These are phyloP conservation scores for Argyrosomus regius DNA, from an alignment of 2,797 vertebrate species.

Conservation along the genomic window DNA sequence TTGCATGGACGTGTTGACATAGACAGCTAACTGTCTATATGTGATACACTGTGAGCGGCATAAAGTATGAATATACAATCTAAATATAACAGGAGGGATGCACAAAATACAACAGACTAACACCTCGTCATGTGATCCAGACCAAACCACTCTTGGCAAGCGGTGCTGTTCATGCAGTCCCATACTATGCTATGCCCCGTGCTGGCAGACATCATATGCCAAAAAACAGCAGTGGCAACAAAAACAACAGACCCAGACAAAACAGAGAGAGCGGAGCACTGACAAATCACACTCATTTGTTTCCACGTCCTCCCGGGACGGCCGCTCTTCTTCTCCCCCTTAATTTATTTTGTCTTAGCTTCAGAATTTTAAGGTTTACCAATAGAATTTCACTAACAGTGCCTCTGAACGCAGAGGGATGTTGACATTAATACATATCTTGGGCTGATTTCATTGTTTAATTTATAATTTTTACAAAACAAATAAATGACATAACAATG, in stretches of 20 bases:
- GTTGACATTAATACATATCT: neutral
- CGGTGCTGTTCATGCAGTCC: constrained; percentile 24
- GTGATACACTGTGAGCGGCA: neutral
- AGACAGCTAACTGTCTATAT: too few species aligned
- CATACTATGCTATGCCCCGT: constrained; percentile 37
- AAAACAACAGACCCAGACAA: constrained; percentile 55
- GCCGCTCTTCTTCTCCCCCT: neutral
- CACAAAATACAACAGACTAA: neutral
- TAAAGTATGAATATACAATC: neutral
- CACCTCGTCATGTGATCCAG: constrained; percentile 30
- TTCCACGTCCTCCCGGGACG: neutral
- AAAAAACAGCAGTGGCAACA: constrained; percentile 51
- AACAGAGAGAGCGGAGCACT: constrained; percentile 14
- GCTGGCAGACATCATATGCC: constrained; percentile 47
- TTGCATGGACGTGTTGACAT: neutral
- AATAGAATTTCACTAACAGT: neutral
- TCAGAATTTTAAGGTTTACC: neutral
- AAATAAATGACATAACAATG: neutral
- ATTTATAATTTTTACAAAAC: neutral
- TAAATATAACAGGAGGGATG: constrained; percentile 7
- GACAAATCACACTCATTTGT: constrained; percentile 3
- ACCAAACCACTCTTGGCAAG: constrained; percentile 32
- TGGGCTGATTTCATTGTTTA: neutral
- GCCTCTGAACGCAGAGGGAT: neutral
- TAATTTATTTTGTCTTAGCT: neutral